Base-by-base conservation (phyloP, 2,113 vertebrate species). In the Hylia prasina region DNA sequence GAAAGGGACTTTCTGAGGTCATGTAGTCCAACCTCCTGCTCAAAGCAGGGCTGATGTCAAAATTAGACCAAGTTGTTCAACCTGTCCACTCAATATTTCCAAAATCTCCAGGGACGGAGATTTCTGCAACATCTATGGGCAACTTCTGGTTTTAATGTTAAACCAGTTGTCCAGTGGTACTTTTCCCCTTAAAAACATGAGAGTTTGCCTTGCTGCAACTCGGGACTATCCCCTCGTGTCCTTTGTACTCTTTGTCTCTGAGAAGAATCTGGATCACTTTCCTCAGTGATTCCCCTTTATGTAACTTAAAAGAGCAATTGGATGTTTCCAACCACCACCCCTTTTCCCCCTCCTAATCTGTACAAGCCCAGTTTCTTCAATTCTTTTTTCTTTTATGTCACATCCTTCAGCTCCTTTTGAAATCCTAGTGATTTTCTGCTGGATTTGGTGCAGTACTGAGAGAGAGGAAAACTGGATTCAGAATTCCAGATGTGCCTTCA, bases 41-140 rank as follows among this genome's bases (percentile, higher is more conserved):
- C 48, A 64, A 56, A 93, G 70, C 48, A 68, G 24, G 48, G 48
- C 57, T 82, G 84, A 76, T 94, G 70, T 91, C 77, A 96, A 75
- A 94, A 91, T 93, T 89, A 91, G 81, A 76, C 71, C 78, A 60
- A 53, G 58, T 90, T 93, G 71, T 51, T 81, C 75, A 83, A 24
- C 2, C 2, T 42, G 28, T 80, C 28, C 39, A 69, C 75, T 94
- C 75, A 61, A 0, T 57, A 39, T 87, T 88, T 82, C n/a, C 39
- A 68, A 25, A 91, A 69, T 91, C 60, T 56, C 56, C 44, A 21
- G 51, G 69, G 35, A 25, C 54, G 60, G 47, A 86, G 51, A 37
- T 51, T 51, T 73, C 71, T 31, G 31, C 30, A 76, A 1, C 15
- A 31, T 75, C 16, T 71, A 13, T 78, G 51, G 51, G 76, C 69